phyloP scores from a whole-genome alignment of 2,888 invertebrate genomes.

The Oligia latruncula region DNA sequence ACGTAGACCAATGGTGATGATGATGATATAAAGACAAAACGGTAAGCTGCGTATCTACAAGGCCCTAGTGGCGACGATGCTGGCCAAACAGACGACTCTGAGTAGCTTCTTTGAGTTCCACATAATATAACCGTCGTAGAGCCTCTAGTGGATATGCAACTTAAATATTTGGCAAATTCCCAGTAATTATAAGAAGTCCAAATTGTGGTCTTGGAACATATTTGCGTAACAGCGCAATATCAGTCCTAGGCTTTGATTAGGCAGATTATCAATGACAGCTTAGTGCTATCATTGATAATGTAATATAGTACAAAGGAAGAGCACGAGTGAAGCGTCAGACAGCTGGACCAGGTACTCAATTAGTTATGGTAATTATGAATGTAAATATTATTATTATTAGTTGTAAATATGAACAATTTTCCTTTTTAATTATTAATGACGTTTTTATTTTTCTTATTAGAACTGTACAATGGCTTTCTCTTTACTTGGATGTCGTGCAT shows the following conservation, averaged over 20 bases:
- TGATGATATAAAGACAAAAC: not conserved
- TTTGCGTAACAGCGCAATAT: not conserved
- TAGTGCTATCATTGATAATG: too few species aligned
- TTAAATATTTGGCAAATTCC: not conserved
- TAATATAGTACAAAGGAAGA: constrained; percentile 5
- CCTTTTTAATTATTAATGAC: constrained; percentile 25
- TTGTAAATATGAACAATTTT: constrained; percentile 14
- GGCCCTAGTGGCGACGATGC: not conserved
- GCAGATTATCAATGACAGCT: not conserved
- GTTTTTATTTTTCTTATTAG: constrained; percentile 45
- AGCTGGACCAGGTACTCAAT: constrained; percentile 39
- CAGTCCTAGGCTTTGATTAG: constrained; percentile 6
- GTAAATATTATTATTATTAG: constrained; percentile 4
- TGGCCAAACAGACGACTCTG: not conserved
- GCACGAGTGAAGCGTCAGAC: constrained; percentile 7
- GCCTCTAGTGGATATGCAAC: not conserved
- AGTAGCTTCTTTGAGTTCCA: not conserved
- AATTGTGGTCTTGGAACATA: not conserved
- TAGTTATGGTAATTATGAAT: constrained; percentile 19
- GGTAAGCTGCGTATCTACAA: constrained; percentile 3
- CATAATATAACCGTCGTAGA: not conserved
- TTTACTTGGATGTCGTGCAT: constrained; percentile 51
- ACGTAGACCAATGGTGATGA: constrained; percentile 65
- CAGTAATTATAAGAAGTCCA: not conserved
- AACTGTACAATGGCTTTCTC: constrained; percentile 41